phyloP scores from a whole-genome alignment of 1,140 invertebrate genomes.

The Druon quercuslanigerum region DNA sequence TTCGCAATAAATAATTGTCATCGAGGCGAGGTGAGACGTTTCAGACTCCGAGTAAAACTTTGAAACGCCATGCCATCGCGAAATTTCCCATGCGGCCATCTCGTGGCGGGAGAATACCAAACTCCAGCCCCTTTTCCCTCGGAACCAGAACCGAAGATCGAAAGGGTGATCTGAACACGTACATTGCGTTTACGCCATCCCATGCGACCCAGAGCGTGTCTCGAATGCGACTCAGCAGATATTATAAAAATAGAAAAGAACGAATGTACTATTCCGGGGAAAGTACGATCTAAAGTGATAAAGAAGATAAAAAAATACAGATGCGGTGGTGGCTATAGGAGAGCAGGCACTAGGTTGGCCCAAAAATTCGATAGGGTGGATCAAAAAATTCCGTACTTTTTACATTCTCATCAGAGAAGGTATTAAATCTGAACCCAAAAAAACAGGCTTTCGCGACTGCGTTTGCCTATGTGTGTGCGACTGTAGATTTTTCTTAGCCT shows the following conservation, averaged over 20 bases:
- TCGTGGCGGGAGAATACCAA: conserved; percentile 25
- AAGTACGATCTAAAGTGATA: not conserved
- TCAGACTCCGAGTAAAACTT: conserved; percentile 61
- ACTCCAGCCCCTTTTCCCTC: not conserved
- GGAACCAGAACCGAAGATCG: conserved; percentile 13
- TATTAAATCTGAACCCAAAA: too few species aligned
- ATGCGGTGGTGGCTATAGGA: too few species aligned
- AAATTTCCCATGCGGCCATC: conserved; percentile 63
- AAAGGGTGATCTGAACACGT: conserved; percentile 12
- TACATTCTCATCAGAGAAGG: too few species aligned
- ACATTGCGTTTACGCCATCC: conserved; percentile 21
- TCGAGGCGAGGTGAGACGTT: conserved; percentile 39
- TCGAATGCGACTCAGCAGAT: not conserved
- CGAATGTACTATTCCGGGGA: not conserved
- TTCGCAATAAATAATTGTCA: conserved; percentile 31
- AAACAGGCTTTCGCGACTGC: too few species aligned
- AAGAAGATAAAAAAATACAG: not conserved
- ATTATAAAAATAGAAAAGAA: not conserved
- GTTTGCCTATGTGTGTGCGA: too few species aligned
- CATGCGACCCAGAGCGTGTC: conserved; percentile 14
- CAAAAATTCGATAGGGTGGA: too few species aligned
- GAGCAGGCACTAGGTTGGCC: too few species aligned
- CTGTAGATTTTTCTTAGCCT: too few species aligned
- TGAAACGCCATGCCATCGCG: conserved; percentile 51
- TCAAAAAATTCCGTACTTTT: too few species aligned